Evolutionary conservation across 2,888 invertebrate genomes (phyloP).

Genomic region (Rhaphigaster nebulosa): DNA sequence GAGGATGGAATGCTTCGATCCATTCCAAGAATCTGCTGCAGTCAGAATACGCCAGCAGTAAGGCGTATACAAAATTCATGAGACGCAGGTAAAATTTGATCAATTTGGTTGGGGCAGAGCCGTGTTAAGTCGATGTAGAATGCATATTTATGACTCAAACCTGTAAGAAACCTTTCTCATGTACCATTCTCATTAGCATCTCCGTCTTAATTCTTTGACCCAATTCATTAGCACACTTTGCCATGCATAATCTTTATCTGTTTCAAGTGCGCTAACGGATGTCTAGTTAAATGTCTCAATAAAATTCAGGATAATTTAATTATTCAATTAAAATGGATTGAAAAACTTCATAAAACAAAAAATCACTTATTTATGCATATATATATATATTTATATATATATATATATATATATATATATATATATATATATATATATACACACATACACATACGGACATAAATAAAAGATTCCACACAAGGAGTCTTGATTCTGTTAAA

Average conservation of each 20-base stretch:
- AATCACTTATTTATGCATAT: too few species aligned
- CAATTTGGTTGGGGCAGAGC: background rate
- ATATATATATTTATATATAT: too few species aligned
- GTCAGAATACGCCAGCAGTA: background rate
- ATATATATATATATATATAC: too few species aligned
- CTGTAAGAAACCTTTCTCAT: background rate
- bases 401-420: too few species aligned
- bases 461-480: too few species aligned
- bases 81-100: background rate
- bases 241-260: background rate
- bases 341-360: too few species aligned
- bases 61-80: background rate
- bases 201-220: background rate
- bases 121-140: conserved; percentile 2
- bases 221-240: background rate
- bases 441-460: too few species aligned
- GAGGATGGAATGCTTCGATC: background rate
- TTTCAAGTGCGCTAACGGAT: background rate
- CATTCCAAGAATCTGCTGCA: background rate
- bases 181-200: background rate
- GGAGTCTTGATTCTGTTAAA: too few species aligned
- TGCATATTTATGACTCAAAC: background rate
- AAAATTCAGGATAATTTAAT: too few species aligned
- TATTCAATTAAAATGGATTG: too few species aligned
- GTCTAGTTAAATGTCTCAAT: background rate